Conservation (phyloP, 2,797 vertebrate genomes). For the Potorous gilbertii region DNA sequence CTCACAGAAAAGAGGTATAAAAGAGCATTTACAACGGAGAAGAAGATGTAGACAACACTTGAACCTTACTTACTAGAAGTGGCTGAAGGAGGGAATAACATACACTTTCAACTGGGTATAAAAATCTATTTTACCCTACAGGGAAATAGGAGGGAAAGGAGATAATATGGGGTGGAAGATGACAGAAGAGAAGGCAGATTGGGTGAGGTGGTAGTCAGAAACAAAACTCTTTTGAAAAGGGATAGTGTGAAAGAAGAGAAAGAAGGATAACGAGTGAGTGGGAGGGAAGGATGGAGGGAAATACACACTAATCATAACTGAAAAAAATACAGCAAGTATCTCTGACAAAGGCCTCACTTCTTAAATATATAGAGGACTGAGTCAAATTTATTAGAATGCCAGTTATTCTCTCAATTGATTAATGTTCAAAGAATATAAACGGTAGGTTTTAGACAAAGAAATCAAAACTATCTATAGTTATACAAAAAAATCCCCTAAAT, state of each 20-base stretch:
- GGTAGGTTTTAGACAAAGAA: neutral
- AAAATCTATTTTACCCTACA: neutral
- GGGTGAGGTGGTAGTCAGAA: neutral
- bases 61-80: neutral
- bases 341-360: neutral
- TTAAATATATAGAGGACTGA: neutral
- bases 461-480: neutral
- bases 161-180: neutral
- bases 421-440: neutral
- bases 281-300: neutral
- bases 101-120: neutral
- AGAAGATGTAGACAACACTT: neutral
- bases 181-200: neutral
- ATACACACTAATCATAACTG: neutral
- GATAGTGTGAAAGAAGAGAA: neutral
- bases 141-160: neutral
- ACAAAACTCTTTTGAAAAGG: neutral
- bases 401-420: neutral
- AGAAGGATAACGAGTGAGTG: neutral
- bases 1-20: neutral
- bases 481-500: neutral
- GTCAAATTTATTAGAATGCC: neutral
- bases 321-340: neutral
- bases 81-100: neutral
- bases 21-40: neutral